phyloP scores from a whole-genome alignment of 2,888 invertebrate species.

The Euphydryas editha region DNA sequence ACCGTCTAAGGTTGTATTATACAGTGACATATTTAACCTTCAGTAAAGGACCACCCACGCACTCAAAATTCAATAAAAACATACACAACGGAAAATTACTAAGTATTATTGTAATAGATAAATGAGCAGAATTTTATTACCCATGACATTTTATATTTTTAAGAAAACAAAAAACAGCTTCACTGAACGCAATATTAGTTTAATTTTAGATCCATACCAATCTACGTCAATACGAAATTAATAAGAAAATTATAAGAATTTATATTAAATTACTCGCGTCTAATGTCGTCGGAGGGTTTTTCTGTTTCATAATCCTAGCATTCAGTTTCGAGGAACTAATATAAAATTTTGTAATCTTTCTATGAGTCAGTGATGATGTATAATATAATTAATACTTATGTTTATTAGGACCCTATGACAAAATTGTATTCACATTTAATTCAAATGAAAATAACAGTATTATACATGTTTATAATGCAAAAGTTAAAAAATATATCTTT shows the following conservation, averaged over 20 bases:
- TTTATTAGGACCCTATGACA: not conserved
- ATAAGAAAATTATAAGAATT: constrained; percentile 20
- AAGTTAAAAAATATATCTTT: too few species aligned
- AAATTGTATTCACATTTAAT: not conserved
- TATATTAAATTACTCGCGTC: constrained; percentile 13
- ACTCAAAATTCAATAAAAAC: constrained; percentile 43
- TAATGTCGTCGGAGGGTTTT: constrained; percentile 15
- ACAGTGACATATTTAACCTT: constrained; percentile 40
- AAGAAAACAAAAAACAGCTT: constrained; percentile 5
- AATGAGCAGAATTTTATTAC: constrained; percentile 40
- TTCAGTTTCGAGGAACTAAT: constrained; percentile 9
- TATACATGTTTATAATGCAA: too few species aligned
- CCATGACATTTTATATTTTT: constrained; percentile 16
- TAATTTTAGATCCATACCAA: not conserved
- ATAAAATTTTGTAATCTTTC: constrained; percentile 1
- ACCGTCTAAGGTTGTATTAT: constrained; percentile 5
- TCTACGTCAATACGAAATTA: constrained; percentile 1
- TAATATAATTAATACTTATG: not conserved
- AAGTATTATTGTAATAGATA: constrained; percentile 29
- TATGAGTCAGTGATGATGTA: constrained; percentile 1
- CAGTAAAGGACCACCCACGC: constrained; percentile 42
- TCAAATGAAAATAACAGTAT: too few species aligned
- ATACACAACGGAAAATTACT: constrained; percentile 47
- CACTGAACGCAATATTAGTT: not conserved
- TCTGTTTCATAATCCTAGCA: constrained; percentile 16